phyloP scores from a whole-genome alignment of 2,797 vertebrate species.

The Meda fulgida region DNA sequence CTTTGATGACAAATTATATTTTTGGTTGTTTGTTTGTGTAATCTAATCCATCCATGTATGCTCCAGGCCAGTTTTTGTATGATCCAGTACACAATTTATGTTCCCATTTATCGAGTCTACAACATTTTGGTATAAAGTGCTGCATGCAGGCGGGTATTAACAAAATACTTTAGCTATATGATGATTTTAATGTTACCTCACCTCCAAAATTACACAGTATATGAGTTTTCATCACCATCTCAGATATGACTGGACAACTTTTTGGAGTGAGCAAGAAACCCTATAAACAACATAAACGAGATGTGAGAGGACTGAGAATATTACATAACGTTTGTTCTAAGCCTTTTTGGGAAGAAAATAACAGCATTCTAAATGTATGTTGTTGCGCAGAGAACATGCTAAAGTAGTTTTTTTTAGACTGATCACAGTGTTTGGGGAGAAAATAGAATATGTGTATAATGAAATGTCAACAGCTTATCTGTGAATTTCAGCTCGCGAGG shows the following conservation, averaged over 20 bases:
- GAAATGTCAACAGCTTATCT: constrained; percentile 41
- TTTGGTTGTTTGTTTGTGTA: background rate
- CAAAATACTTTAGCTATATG: background rate
- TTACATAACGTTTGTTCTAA: background rate
- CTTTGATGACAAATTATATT: background rate
- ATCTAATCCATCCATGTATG: background rate
- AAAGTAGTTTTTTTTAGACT: background rate
- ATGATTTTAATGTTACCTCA: background rate
- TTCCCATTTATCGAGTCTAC: background rate
- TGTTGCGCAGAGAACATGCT: background rate
- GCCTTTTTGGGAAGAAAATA: background rate
- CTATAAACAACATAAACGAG: constrained; percentile 1
- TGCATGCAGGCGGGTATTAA: background rate
- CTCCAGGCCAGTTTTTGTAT: constrained; percentile 23
- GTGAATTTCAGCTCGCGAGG: constrained; percentile 8
- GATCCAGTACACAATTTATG: background rate
- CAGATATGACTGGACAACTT: background rate
- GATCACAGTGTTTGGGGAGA: constrained; percentile 6
- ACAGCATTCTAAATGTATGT: background rate
- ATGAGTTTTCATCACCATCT: background rate
- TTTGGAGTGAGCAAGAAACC: background rate
- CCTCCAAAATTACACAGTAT: background rate
- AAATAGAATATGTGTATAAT: constrained; percentile 24
- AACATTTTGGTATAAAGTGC: background rate
- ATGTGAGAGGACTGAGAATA: background rate